Conservation (phyloP, 2,888 invertebrate species). For the Gerris lacustris region DNA sequence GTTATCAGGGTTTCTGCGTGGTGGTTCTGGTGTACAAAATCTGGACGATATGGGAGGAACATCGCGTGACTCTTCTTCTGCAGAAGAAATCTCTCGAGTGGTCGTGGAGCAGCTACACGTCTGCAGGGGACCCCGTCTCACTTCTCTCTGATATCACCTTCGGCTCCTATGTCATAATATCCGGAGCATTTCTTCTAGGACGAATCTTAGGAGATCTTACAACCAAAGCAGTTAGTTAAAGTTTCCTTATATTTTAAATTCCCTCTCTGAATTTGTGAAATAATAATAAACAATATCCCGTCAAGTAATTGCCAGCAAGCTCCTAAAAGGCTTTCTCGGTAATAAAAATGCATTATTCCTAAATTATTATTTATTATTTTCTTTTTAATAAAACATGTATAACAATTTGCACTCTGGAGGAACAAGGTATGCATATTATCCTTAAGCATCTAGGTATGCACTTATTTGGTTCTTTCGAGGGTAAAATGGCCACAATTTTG, state of each 20-base stretch:
- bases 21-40: conserved; percentile 56
- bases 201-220: conserved; percentile 53
- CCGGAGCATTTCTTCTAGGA: conserved; percentile 52
- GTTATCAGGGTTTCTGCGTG: conserved; percentile 48
- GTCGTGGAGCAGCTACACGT: conserved; percentile 59
- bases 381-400: no score
- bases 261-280: no score
- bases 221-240: conserved; percentile 27
- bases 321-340: no score
- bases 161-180: conserved; percentile 59
- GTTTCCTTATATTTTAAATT: not conserved
- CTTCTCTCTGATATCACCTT: conserved; percentile 54
- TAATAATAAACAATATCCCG: no score
- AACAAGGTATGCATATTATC: no score
- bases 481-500: no score
- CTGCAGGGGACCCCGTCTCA: conserved; percentile 58
- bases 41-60: conserved; percentile 59
- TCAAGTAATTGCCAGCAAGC: no score
- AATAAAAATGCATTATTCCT: no score
- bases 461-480: no score
- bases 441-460: no score
- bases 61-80: conserved; percentile 51
- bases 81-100: conserved; percentile 62
- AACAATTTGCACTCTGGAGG: no score
- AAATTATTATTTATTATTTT: no score